Conservation (phyloP, 2,888 invertebrate species). For the Adela reaumurella region DNA sequence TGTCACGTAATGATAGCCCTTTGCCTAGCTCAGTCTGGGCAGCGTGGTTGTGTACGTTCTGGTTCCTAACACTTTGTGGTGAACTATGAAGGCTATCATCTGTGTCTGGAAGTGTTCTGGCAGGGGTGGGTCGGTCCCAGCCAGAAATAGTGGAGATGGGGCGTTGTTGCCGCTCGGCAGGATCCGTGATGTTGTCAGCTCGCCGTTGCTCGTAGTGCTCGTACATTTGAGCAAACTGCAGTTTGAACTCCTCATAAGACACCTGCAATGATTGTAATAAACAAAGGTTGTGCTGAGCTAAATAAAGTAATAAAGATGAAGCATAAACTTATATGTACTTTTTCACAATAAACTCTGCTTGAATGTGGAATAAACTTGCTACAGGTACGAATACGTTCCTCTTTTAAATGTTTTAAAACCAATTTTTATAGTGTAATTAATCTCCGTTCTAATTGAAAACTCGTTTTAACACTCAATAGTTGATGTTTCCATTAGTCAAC, state of each 20-base stretch:
- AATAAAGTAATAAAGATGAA: too few species aligned
- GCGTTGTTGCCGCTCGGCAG: conserved; percentile 84
- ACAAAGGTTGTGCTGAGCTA: too few species aligned
- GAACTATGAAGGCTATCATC: conserved; percentile 23
- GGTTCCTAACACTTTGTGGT: conserved; percentile 21
- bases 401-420: too few species aligned
- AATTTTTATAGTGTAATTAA: too few species aligned
- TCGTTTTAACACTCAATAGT: too few species aligned
- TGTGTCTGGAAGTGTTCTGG: conserved; percentile 17
- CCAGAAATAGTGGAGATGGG: conserved; percentile 97
- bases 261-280: conserved; percentile 74
- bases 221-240: conserved; percentile 97
- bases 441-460: too few species aligned
- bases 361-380: too few species aligned
- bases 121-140: conserved; percentile 67
- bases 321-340: too few species aligned
- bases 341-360: too few species aligned
- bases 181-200: conserved; percentile 93
- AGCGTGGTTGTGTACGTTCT: conserved; percentile 34
- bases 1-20: conserved; percentile 39
- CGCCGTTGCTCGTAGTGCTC: conserved; percentile 92
- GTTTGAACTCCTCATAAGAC: conserved; percentile 96
- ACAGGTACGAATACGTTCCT: too few species aligned
- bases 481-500: too few species aligned
- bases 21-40: conserved; percentile 48